These are phyloP conservation scores for Athalia cordata DNA, from an alignment of 2,888 invertebrate genomes.

Conservation along the genomic window DNA sequence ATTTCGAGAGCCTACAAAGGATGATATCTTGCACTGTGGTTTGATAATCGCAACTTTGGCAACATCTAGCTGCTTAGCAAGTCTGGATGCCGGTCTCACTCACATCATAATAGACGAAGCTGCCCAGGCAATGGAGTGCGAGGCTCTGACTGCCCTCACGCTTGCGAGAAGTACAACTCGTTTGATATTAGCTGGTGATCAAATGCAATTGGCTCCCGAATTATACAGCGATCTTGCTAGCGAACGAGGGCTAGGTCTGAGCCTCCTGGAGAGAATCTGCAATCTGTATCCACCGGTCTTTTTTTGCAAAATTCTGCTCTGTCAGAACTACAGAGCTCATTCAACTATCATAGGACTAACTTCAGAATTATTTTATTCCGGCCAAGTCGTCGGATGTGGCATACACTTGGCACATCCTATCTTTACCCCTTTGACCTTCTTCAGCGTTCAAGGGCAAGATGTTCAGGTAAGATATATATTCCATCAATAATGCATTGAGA, in stretches of 20 bases:
- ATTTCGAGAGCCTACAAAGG: conserved; percentile 82
- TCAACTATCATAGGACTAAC: conserved; percentile 88
- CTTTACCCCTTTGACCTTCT: conserved; percentile 86
- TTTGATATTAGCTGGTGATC: conserved; percentile 89
- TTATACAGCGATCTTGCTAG: conserved; percentile 85
- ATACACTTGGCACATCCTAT: conserved; percentile 81
- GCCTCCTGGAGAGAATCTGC: conserved; percentile 85
- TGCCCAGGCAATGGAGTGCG: conserved; percentile 91
- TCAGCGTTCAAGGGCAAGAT: conserved; percentile 87
- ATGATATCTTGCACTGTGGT: conserved; percentile 82
- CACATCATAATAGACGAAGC: conserved; percentile 92
- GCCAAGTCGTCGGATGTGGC: conserved; percentile 83
- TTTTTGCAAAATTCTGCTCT: conserved; percentile 86
- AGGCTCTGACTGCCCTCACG: conserved; percentile 87
- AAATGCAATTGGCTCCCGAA: conserved; percentile 90
- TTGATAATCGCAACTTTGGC: conserved; percentile 88
- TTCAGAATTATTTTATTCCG: conserved; percentile 88
- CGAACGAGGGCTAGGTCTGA: conserved; percentile 82
- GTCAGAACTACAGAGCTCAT: conserved; percentile 90
- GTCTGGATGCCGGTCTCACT: conserved; percentile 82
- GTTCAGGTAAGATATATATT: conserved; percentile 79
- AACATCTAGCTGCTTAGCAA: conserved; percentile 84
- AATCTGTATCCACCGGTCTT: conserved; percentile 84
- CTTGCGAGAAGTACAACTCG: conserved; percentile 83
- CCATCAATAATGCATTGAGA: conserved; percentile 31